phyloP scores from a whole-genome alignment of 2,113 vertebrate genomes.

The Dicentrarchus labrax region DNA sequence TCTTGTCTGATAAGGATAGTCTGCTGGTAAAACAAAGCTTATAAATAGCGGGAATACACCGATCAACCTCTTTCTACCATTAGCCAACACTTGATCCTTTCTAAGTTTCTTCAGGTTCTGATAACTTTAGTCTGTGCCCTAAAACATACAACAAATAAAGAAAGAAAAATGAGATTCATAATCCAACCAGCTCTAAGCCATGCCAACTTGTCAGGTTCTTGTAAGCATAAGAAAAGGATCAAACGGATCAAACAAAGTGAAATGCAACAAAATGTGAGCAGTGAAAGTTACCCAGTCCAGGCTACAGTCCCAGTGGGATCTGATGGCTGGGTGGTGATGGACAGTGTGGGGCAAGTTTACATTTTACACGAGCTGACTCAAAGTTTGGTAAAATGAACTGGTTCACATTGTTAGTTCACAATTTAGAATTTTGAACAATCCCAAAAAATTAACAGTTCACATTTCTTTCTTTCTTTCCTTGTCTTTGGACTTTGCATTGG shows the following conservation, averaged over 20 bases:
- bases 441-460: too few relatives aligned
- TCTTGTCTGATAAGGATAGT: conserved; percentile 48
- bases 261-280: conserved; percentile 37
- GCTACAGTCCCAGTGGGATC: conserved; percentile 2
- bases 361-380: neutral
- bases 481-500: too few relatives aligned
- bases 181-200: neutral
- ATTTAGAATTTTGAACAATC: too few relatives aligned
- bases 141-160: neutral
- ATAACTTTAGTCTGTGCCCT: neutral
- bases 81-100: neutral
- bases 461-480: too few relatives aligned
- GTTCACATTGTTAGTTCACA: too few relatives aligned
- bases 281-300: conserved; percentile 11
- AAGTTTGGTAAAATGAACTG: too few relatives aligned
- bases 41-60: conserved; percentile 47
- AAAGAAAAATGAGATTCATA: too few relatives aligned
- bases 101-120: neutral
- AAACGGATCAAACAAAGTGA: neutral
- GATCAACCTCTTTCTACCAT: neutral
- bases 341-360: neutral
- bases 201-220: neutral
- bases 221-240: neutral
- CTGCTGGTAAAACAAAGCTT: conserved; percentile 48
- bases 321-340: conserved; percentile 21